Percentiles rank a stretch among this genome's conserved stretches.
These are phyloP conservation scores for Rhodinocichla rosea DNA, from an alignment of 2,113 vertebrate genomes.

Conservation along the genomic window DNA sequence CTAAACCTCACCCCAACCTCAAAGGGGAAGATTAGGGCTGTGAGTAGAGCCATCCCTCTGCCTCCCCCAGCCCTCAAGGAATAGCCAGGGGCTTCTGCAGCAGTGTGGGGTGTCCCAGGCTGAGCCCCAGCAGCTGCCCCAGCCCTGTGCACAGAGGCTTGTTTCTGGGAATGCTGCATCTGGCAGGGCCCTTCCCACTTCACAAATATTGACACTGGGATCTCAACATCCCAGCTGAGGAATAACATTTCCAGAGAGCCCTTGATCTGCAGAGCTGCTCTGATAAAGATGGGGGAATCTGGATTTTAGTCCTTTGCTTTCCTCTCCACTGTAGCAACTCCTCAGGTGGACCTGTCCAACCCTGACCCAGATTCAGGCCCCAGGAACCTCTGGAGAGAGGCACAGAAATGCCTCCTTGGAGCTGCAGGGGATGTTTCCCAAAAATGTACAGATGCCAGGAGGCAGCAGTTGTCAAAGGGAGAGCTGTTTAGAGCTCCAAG, in stretches of 20 bases:
- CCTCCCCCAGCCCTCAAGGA: neutral
- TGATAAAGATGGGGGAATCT: neutral
- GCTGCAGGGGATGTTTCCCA: neutral
- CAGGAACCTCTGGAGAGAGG: neutral
- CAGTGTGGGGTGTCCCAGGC: neutral
- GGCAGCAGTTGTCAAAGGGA: neutral
- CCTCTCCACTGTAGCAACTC: neutral
- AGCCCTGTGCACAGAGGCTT: neutral
- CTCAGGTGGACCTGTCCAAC: neutral
- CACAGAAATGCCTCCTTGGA: neutral
- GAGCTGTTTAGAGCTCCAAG: neutral
- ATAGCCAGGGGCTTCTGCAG: fast-evolving
- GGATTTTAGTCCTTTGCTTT: neutral
- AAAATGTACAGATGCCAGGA: neutral
- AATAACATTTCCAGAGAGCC: slow-evolving; percentile 4
- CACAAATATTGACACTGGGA: slow-evolving; percentile 70
- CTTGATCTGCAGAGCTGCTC: neutral
- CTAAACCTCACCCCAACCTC: neutral
- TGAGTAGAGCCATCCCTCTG: neutral
- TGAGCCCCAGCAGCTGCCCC: neutral
- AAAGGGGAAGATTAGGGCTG: neutral
- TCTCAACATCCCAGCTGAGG: neutral
- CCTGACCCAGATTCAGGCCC: neutral
- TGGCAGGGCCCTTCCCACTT: slow-evolving; percentile 44
- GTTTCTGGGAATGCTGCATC: slow-evolving; percentile 19